Conservation (phyloP, 2,113 vertebrate genomes). For the Oreochromis niloticus region DNA sequence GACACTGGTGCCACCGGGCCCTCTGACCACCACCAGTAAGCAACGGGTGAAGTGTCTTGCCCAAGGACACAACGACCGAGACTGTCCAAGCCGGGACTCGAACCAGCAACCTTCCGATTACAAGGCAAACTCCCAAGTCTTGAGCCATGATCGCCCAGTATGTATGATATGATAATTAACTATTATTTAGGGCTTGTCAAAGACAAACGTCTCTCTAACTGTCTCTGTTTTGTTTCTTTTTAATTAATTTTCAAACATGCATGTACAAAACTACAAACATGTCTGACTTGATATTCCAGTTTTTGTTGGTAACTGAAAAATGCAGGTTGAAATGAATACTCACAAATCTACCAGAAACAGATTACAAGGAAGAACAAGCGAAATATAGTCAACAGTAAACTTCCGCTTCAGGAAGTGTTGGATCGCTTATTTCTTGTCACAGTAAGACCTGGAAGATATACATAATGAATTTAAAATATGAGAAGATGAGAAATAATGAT, state of each 20-base stretch:
- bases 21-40: too few relatives aligned
- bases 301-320: not conserved
- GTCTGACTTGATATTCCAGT: constrained; percentile 9
- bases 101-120: too few relatives aligned
- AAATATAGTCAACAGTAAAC: not conserved
- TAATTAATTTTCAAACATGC: not conserved
- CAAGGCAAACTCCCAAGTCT: too few relatives aligned
- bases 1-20: too few relatives aligned
- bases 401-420: not conserved
- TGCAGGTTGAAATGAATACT: not conserved
- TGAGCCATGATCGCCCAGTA: too few relatives aligned
- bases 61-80: too few relatives aligned
- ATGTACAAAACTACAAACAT: not conserved
- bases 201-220: not conserved
- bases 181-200: not conserved
- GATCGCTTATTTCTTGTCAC: not conserved
- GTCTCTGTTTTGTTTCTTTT: not conserved
- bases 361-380: not conserved
- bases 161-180: not conserved
- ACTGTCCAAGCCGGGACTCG: too few relatives aligned
- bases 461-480: not conserved
- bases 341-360: not conserved
- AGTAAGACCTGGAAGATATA: not conserved
- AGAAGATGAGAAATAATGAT: not conserved
- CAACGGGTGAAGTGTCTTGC: too few relatives aligned